Evolutionary conservation across 2,888 invertebrate species (phyloP).

Genomic region (Amiota mariae): DNA sequence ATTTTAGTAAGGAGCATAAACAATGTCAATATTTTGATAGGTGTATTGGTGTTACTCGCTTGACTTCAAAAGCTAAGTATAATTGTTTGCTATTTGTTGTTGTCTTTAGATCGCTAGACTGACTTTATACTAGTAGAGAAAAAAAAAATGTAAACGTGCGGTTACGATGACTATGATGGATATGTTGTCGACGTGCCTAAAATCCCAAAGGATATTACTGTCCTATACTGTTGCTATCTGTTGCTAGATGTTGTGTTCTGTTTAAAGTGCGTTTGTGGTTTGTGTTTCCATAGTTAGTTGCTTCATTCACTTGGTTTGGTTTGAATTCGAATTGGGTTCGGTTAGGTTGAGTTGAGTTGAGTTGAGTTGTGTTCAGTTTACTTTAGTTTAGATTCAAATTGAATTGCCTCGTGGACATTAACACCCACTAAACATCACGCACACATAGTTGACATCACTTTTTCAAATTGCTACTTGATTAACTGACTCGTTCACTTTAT

Average conservation of each 20-base stretch:
- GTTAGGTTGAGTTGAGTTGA: background rate
- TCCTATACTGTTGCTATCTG: conserved; percentile 17
- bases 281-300: background rate
- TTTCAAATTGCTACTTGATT: conserved; percentile 41
- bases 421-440: conserved; percentile 40
- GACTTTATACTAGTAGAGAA: background rate
- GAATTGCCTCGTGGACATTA: conserved; percentile 6
- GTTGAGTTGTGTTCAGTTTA: background rate
- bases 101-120: background rate
- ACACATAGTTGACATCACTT: conserved; percentile 58
- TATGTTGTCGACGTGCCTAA: conserved; percentile 49
- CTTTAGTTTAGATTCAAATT: background rate
- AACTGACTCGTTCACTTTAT: conserved; percentile 10
- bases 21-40: conserved; percentile 64
- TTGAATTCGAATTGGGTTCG: too few species aligned
- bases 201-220: conserved; percentile 52
- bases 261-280: background rate
- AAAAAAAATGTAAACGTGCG: background rate
- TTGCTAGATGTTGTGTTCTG: background rate
- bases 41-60: conserved; percentile 27
- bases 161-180: conserved; percentile 50
- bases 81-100: background rate
- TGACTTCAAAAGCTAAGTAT: background rate
- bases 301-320: too few species aligned
- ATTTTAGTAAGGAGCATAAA: conserved; percentile 14